A percentile compares a stretch with the other conserved stretches of the same genome.
These are phyloP conservation scores for Diorhabda sublineata DNA, from an alignment of 1,140 invertebrate species.

Conservation along the genomic window DNA sequence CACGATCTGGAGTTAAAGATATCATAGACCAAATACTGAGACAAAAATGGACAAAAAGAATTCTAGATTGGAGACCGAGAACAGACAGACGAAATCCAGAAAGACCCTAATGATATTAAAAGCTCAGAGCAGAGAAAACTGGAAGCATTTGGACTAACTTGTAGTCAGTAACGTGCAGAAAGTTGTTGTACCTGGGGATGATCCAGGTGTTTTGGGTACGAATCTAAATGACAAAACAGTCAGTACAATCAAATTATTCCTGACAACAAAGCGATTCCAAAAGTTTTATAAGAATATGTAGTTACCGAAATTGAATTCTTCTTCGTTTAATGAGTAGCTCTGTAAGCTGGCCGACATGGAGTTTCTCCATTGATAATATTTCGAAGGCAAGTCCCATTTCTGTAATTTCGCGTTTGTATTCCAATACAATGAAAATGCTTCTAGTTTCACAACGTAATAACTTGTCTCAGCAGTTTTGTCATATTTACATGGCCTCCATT, in stretches of 20 bases:
- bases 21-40: too few species aligned
- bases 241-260: too few species aligned
- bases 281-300: neutral
- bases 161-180: neutral
- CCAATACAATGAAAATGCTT: constrained; percentile 74
- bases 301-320: constrained; percentile 40
- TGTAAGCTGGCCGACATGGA: constrained; percentile 69
- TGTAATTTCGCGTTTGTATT: constrained; percentile 60
- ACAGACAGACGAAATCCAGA: too few species aligned
- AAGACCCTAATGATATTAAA: neutral
- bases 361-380: constrained; percentile 62
- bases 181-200: too few species aligned
- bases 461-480: constrained; percentile 60
- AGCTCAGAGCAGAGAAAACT: neutral
- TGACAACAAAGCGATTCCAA: too few species aligned
- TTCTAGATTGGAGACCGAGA: too few species aligned
- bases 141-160: neutral
- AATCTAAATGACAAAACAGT: too few species aligned
- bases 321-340: constrained; percentile 69
- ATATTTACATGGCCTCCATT: constrained; percentile 74
- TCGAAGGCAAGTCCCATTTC: constrained; percentile 54
- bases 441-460: constrained; percentile 73
- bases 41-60: too few species aligned
- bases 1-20: too few species aligned
- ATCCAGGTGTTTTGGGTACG: too few species aligned